phyloP scores from a whole-genome alignment of 2,113 vertebrate genomes.

The Aramus guarauna region DNA sequence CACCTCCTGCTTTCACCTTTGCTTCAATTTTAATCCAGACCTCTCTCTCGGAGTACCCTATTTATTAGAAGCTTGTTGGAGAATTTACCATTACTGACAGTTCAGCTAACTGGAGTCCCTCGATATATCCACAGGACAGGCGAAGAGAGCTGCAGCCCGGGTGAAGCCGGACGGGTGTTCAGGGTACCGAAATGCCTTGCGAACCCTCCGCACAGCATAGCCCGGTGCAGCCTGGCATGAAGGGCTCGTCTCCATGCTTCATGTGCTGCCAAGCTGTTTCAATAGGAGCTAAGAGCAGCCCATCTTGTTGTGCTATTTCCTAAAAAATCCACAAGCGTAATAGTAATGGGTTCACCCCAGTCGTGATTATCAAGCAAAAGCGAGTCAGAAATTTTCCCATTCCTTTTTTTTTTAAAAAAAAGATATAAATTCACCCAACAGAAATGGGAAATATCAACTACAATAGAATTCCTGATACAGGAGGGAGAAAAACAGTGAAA shows the following conservation, averaged over 20 bases:
- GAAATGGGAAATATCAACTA: neutral
- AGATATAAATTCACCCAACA: neutral
- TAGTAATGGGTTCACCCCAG: neutral
- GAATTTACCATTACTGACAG: neutral
- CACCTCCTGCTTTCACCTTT: neutral
- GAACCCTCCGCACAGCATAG: fast-evolving
- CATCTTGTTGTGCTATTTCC: neutral
- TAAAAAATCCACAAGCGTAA: neutral
- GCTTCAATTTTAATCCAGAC: neutral
- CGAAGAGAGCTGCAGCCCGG: neutral
- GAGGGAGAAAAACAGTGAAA: neutral
- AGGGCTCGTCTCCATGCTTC: neutral
- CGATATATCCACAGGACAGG: neutral
- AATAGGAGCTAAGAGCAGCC: neutral
- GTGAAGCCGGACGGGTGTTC: neutral
- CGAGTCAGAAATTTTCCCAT: neutral
- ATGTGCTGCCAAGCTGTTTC: neutral
- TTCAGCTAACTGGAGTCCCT: neutral
- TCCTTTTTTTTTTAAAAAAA: neutral
- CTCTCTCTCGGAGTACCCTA: too few relatives aligned
- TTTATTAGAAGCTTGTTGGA: neutral
- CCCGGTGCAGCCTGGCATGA: fast-evolving
- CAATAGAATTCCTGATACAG: neutral
- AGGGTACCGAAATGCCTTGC: neutral
- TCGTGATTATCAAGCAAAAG: neutral